A percentile compares a stretch with the other conserved stretches of the same genome.
phyloP scores from a whole-genome alignment of 2,888 invertebrate genomes.

The Arenicola marina region DNA sequence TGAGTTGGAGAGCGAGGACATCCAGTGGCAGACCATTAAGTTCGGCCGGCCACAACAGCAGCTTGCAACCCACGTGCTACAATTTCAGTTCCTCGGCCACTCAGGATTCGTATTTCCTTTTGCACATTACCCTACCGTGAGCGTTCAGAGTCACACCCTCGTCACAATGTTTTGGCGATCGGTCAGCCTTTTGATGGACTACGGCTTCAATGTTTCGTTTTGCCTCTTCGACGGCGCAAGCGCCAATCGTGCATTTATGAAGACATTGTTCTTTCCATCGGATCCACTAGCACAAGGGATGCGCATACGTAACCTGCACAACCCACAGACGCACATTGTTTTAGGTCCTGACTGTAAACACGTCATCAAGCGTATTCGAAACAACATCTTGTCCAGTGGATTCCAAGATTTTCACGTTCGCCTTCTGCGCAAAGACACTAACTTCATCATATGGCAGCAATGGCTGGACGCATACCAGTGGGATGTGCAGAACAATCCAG shows the following conservation, averaged over 20 bases:
- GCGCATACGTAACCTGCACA: not conserved
- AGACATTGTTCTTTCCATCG: not conserved
- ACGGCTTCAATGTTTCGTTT: not conserved
- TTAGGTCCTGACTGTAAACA: too few relatives aligned
- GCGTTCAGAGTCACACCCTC: not conserved
- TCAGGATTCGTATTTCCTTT: not conserved
- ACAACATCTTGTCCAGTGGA: not conserved
- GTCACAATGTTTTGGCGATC: not conserved
- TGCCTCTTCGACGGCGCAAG: not conserved
- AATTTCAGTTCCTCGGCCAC: not conserved
- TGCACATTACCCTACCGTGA: not conserved
- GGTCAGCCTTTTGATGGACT: not conserved
- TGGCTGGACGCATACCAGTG: not conserved
- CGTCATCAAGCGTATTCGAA: not conserved
- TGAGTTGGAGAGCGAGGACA: not conserved
- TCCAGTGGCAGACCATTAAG: not conserved
- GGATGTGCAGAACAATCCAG: not conserved
- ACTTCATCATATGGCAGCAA: not conserved
- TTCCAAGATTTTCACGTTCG: not conserved
- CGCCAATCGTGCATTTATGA: not conserved
- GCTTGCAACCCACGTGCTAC: not conserved
- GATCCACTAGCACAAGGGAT: not conserved
- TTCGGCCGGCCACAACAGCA: not conserved
- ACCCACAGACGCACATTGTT: too few relatives aligned
- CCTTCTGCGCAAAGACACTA: not conserved